Base-by-base conservation (phyloP, 64 coral and sea anemone species). In the Exaiptasia diaphana region DNA sequence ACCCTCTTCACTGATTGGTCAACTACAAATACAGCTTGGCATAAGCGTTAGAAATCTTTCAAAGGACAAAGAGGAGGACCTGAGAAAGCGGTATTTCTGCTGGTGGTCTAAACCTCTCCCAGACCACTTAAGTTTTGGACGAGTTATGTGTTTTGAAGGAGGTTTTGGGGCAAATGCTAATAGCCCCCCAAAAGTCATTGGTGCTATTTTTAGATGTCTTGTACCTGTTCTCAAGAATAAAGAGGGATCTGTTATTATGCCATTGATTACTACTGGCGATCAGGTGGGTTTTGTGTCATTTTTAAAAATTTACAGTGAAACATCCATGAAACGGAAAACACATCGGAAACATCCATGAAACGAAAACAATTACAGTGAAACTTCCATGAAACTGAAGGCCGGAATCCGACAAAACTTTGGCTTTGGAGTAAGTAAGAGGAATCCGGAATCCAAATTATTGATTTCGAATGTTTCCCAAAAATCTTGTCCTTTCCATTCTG, bases 21-120 rank as follows among this genome's bases (percentile, higher is more conserved):
- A 85, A 50, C 84, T 97, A 41, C 13, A 75, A 15, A 83, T 36
- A 1, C 73, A 88, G 5, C 80, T 97, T 59, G 89, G 89, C 14
- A 82, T 97, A 29, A 88, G 84, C 84, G 93, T 97, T 23, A 72
- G 56, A 5, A 29, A 59, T 24, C 82, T 97, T 13, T 82, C 93
- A 4, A 67, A 68, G 33, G 84, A 97, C 41, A 97, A 97, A 54
- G 93, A 91, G 41, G 93, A 97, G 80, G 93, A 97, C 46, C 44
- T 97, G 4, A 82, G 93, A 7, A 88, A 31, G 65, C 84, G 88
- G 22, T 91, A 88, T 55, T 97, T 79, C 41, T 97, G 93, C 63
- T 97, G 93, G 93, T 97, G 93, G 93, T 97, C 93, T 4, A 97
- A 88, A 65, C 88, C 93, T 20, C 65, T 97, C 20, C 83, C 78